These are phyloP conservation scores for Nymphalis c-album DNA, from an alignment of 2,888 invertebrate species.

Conservation along the genomic window DNA sequence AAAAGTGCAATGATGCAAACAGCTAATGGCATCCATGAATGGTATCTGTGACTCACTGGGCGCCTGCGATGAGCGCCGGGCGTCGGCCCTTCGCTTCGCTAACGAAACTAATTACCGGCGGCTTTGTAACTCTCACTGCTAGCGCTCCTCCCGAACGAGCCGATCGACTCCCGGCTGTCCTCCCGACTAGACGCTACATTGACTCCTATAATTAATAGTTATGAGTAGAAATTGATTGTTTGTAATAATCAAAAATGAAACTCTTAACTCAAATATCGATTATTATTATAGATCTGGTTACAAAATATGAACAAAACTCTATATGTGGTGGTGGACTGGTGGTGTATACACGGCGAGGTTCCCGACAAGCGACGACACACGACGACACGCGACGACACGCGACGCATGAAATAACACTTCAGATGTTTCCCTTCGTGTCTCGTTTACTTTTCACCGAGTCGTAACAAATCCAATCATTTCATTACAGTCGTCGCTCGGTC, in stretches of 20 bases:
- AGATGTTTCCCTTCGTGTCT: neutral
- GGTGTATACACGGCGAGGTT: neutral
- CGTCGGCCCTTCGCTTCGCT: conserved; percentile 4
- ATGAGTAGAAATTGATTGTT: conserved; percentile 1
- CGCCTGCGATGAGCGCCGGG: neutral
- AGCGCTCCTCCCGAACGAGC: neutral
- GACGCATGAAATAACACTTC: neutral
- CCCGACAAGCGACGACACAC: too few species aligned
- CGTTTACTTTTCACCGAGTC: neutral
- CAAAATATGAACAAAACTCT: neutral
- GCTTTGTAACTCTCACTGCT: conserved; percentile 13
- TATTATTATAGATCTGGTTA: neutral
- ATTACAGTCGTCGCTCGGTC: conserved; percentile 3
- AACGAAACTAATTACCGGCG: conserved; percentile 24
- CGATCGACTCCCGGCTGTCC: neutral
- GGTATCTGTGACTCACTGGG: neutral
- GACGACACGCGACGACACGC: too few species aligned
- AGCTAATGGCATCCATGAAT: neutral
- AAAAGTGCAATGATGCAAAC: neutral
- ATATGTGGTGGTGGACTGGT: too few species aligned
- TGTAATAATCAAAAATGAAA: neutral
- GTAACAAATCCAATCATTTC: conserved; percentile 11
- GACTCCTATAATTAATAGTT: conserved; percentile 18
- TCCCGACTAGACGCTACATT: conserved; percentile 7
- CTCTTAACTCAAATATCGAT: too few species aligned